These are phyloP conservation scores for Vicugna pacos DNA, from an alignment of 2,113 vertebrate genomes.

Conservation along the genomic window DNA sequence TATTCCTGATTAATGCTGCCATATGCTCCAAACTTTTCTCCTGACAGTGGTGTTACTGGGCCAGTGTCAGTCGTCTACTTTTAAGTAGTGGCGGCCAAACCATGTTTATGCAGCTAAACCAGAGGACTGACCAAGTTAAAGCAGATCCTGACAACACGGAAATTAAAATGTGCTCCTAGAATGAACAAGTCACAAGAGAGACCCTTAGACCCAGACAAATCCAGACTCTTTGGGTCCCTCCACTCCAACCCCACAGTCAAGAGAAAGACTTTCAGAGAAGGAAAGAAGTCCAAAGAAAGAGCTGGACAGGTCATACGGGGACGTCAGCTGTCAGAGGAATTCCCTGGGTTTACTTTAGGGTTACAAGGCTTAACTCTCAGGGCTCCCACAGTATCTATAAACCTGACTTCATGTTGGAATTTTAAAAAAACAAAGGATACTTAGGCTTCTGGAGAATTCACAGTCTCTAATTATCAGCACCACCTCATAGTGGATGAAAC, in stretches of 20 bases:
- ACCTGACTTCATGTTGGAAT: background rate
- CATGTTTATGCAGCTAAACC: background rate
- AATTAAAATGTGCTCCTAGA: background rate
- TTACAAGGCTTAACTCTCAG: background rate
- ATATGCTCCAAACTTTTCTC: background rate
- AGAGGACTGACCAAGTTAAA: background rate
- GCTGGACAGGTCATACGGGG: background rate
- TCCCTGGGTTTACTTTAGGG: background rate
- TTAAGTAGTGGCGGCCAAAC: background rate
- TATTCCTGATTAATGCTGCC: background rate
- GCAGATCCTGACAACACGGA: background rate
- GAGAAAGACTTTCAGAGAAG: background rate
- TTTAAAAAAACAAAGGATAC: background rate
- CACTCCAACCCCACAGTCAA: background rate
- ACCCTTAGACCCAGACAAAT: background rate
- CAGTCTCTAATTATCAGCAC: background rate
- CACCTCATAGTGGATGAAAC: background rate
- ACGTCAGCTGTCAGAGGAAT: background rate
- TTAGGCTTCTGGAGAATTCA: background rate
- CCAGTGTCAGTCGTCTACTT: background rate
- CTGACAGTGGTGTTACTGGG: background rate
- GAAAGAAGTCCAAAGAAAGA: background rate
- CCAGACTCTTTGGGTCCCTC: background rate
- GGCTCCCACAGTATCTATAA: background rate
- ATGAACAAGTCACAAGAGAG: background rate